Evolutionary conservation across 2,888 invertebrate genomes (phyloP).

Genomic region (Phasia obesa): DNA sequence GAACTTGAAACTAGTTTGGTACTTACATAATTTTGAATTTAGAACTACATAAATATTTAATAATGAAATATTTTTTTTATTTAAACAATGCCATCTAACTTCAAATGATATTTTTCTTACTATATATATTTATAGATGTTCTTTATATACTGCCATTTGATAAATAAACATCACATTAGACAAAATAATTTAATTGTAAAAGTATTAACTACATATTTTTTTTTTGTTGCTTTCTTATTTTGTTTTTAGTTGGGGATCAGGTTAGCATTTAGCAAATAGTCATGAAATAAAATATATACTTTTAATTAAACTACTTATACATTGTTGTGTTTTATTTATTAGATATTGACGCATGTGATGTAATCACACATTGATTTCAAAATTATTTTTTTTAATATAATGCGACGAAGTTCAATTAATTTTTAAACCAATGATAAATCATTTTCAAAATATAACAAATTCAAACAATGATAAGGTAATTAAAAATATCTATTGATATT

Average conservation of each 20-base stretch:
- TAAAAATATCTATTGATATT: no score
- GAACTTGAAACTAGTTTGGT: conserved; percentile 50
- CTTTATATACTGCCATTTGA: background rate
- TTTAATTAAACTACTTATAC: background rate
- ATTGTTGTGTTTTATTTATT: background rate
- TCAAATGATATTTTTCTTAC: background rate
- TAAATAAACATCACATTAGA: conserved; percentile 13
- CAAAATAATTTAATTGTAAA: conserved; percentile 25
- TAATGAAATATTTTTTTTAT: conserved; percentile 51
- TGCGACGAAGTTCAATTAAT: no score
- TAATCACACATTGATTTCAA: no score
- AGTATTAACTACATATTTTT: conserved; percentile 21
- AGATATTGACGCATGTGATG: no score
- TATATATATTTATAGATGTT: conserved; percentile 46
- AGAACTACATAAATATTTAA: conserved; percentile 18
- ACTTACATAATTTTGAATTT: conserved; percentile 47
- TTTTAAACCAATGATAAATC: no score
- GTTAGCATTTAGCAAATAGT: conserved; percentile 36
- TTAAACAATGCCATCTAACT: background rate
- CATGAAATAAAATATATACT: conserved; percentile 32
- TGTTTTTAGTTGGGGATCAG: conserved; percentile 48
- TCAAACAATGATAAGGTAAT: no score
- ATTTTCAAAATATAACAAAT: no score
- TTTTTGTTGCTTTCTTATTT: conserved; percentile 17
- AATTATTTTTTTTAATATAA: no score